These are phyloP conservation scores for Conus ventricosus DNA, from an alignment of 1,140 invertebrate species.

Conservation along the genomic window DNA sequence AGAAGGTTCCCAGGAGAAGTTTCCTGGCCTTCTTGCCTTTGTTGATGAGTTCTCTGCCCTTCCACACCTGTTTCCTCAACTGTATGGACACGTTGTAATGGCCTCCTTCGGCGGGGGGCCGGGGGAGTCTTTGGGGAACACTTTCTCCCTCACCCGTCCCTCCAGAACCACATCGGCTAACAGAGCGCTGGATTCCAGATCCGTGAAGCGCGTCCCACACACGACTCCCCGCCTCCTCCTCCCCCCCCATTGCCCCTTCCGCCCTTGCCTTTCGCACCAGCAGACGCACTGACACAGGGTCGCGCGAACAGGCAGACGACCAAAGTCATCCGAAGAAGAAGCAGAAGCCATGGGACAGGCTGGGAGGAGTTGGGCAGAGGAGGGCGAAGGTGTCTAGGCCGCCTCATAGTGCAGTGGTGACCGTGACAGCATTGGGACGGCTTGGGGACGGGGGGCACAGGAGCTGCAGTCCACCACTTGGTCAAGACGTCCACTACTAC, in stretches of 20 bases:
- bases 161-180: slow-evolving; percentile 43
- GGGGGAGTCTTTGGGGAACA: not conserved
- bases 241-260: not conserved
- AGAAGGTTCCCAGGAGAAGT: slow-evolving; percentile 21
- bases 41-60: slow-evolving; percentile 30
- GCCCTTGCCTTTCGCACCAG: not conserved
- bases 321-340: not conserved
- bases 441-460: not conserved
- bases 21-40: slow-evolving; percentile 14
- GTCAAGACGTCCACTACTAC: not conserved
- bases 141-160: slow-evolving; percentile 28
- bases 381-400: not conserved
- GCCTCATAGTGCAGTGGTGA: slow-evolving; percentile 19
- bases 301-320: not conserved
- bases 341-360: not conserved
- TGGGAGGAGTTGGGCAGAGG: not conserved
- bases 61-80: slow-evolving; percentile 36
- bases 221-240: not conserved
- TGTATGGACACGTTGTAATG: slow-evolving; percentile 36
- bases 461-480: not conserved
- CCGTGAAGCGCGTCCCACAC: slow-evolving; percentile 32
- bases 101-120: not conserved
- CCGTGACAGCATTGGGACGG: slow-evolving; percentile 29
- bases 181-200: slow-evolving; percentile 35
- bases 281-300: slow-evolving; percentile 16